A percentile compares a stretch with the other conserved stretches of the same genome.
phyloP scores from a whole-genome alignment of 1,140 invertebrate species.

The Hycleus phaleratus region DNA sequence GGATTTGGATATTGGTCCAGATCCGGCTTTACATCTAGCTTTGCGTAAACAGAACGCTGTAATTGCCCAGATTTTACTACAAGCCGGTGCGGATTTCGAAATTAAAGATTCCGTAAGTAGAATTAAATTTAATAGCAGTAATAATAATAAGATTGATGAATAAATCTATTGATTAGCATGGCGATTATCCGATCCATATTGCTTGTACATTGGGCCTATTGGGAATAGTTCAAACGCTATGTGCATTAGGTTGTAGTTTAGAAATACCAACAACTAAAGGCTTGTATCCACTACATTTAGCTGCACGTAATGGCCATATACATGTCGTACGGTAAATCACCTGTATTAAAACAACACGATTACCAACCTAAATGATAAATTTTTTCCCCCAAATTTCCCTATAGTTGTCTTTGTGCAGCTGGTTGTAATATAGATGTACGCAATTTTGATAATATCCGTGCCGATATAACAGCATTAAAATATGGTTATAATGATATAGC shows the following conservation, averaged over 20 bases:
- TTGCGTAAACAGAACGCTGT: constrained; percentile 50
- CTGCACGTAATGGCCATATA: constrained; percentile 64
- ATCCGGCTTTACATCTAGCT: constrained; percentile 56
- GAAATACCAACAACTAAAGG: constrained; percentile 62
- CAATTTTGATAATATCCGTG: constrained; percentile 66
- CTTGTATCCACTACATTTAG: constrained; percentile 65
- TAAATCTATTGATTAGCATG: constrained; percentile 45
- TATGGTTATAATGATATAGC: constrained; percentile 69
- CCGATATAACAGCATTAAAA: constrained; percentile 75
- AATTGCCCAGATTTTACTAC: constrained; percentile 56
- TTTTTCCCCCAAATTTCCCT: constrained; percentile 16
- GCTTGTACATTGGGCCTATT: constrained; percentile 61
- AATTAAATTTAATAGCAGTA: neutral
- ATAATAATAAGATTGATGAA: no score
- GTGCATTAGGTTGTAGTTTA: constrained; percentile 65
- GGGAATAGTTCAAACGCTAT: constrained; percentile 62
- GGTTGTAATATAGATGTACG: constrained; percentile 61
- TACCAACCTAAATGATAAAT: no score
- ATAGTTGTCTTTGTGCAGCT: constrained; percentile 63
- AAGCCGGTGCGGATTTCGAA: constrained; percentile 65
- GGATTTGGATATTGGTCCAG: constrained; percentile 47
- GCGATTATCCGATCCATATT: constrained; percentile 69
- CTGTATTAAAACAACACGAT: neutral
- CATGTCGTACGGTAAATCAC: constrained; percentile 56
- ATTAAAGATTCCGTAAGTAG: constrained; percentile 54